These are phyloP conservation scores for Periophthalmus magnuspinnatus DNA, from an alignment of 2,797 vertebrate genomes.

Conservation along the genomic window DNA sequence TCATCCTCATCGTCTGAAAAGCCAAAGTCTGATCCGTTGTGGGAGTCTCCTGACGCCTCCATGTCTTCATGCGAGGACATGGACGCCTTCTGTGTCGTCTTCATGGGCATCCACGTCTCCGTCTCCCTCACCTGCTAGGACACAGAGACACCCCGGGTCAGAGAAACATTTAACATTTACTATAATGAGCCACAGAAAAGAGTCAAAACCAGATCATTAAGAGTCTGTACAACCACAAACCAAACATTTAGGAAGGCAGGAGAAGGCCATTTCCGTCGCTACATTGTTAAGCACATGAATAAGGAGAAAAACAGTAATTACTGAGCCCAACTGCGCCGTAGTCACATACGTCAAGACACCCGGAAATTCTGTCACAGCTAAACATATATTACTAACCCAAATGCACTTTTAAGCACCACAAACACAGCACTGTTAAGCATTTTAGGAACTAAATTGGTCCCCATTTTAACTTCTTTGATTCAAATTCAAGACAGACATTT, in stretches of 20 bases:
- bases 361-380: slow-evolving; percentile 10
- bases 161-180: slow-evolving; percentile 1
- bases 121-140: slow-evolving; percentile 90
- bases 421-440: neutral
- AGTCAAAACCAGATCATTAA: neutral
- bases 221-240: neutral
- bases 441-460: neutral
- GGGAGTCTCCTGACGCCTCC: slow-evolving; percentile 81
- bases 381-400: slow-evolving; percentile 10
- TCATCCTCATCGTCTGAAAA: slow-evolving; percentile 70
- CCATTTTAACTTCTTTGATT: neutral
- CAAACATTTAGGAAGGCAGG: neutral
- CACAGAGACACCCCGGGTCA: slow-evolving; percentile 40
- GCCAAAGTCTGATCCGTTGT: slow-evolving; percentile 64
- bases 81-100: slow-evolving; percentile 51
- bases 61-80: slow-evolving; percentile 27
- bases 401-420: neutral
- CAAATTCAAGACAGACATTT: neutral
- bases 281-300: neutral
- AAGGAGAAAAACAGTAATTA: slow-evolving; percentile 18
- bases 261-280: neutral
- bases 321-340: neutral
- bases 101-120: slow-evolving; percentile 87
- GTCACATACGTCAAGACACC: neutral
- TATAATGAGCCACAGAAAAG: neutral